These are phyloP conservation scores for Ariolimax columbianus DNA, from an alignment of 2,888 invertebrate species.

Conservation along the genomic window DNA sequence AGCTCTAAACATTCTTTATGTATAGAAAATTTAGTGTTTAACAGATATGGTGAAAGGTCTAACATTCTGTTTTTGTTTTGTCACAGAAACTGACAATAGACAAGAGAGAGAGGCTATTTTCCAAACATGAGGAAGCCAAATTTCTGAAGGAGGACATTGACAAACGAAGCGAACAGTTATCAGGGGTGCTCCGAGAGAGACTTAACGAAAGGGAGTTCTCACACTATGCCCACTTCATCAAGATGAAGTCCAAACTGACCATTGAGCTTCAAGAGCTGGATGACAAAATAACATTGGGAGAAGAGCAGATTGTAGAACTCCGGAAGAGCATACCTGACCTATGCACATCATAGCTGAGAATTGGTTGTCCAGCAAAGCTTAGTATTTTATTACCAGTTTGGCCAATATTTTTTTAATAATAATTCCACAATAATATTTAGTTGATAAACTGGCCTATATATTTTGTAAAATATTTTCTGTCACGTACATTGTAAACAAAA, in stretches of 20 bases:
- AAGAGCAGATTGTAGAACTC: slow-evolving; percentile 88
- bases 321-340: slow-evolving; percentile 81
- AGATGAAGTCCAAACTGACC: slow-evolving; percentile 91
- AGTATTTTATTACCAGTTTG: too few relatives aligned
- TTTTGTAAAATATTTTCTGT: too few relatives aligned
- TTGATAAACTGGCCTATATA: too few relatives aligned
- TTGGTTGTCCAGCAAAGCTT: background rate
- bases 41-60: too few relatives aligned
- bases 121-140: slow-evolving; percentile 90
- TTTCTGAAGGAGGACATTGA: slow-evolving; percentile 89
- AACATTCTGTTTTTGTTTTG: background rate
- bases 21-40: too few relatives aligned
- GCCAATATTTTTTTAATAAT: too few relatives aligned
- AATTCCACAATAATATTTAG: too few relatives aligned
- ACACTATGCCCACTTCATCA: slow-evolving; percentile 90
- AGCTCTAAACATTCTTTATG: too few relatives aligned
- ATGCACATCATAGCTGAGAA: background rate
- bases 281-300: slow-evolving; percentile 89
- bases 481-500: too few relatives aligned
- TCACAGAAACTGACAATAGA: slow-evolving; percentile 77
- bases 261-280: slow-evolving; percentile 89
- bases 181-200: slow-evolving; percentile 85
- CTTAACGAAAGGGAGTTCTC: slow-evolving; percentile 85
- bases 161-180: slow-evolving; percentile 85
- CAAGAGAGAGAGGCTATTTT: slow-evolving; percentile 87